phyloP scores from a whole-genome alignment of 2,888 invertebrate species.

The Clistopyga incitator region DNA sequence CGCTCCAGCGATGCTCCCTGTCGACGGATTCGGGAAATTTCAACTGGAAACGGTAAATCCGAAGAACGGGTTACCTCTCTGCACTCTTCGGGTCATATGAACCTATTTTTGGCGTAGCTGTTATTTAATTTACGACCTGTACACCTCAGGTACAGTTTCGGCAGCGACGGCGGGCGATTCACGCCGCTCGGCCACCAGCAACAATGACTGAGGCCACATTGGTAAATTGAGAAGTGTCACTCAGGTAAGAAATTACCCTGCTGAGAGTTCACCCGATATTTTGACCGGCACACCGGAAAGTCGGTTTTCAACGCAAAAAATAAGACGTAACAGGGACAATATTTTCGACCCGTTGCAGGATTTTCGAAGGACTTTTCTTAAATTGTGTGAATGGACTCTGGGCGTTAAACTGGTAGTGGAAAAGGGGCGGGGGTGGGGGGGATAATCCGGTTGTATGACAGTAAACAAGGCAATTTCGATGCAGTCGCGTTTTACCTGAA shows the following conservation, averaged over 20 bases:
- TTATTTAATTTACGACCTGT: conserved; percentile 56
- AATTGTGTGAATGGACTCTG: not conserved
- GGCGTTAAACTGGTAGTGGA: not conserved
- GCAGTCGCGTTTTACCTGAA: conserved; percentile 56
- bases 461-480: conserved; percentile 34
- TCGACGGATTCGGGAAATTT: not conserved
- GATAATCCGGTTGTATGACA: conserved; percentile 41
- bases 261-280: conserved; percentile 44
- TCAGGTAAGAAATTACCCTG: conserved; percentile 38
- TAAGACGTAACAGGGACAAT: not conserved
- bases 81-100: conserved; percentile 39
- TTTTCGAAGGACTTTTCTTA: conserved; percentile 4
- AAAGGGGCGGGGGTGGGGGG: not conserved
- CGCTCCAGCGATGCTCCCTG: not conserved
- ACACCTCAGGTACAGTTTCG: not conserved
- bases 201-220: not conserved
- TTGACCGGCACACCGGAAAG: conserved; percentile 10
- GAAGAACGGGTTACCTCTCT: conserved; percentile 52
- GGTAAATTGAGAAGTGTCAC: conserved; percentile 17
- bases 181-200: conserved; percentile 17
- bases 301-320: not conserved
- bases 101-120: conserved; percentile 9
- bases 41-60: conserved; percentile 53
- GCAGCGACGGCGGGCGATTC: not conserved
- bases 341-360: not conserved